phyloP scores from a whole-genome alignment of 2,113 vertebrate species.

The Fregata magnificens region DNA sequence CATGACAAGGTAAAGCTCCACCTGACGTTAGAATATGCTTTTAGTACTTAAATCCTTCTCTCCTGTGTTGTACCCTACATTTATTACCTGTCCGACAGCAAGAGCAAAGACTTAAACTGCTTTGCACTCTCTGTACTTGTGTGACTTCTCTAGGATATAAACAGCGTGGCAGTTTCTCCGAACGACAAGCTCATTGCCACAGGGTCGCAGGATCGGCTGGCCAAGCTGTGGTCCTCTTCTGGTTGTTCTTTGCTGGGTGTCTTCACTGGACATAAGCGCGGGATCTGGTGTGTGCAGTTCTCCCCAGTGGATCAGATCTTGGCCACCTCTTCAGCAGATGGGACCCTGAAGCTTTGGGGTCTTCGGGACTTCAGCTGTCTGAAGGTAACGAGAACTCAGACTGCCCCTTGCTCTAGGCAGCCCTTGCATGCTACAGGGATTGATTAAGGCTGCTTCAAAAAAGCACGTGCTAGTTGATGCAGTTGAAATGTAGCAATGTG shows the following conservation, averaged over 20 bases:
- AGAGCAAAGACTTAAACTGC: not conserved
- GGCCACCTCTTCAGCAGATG: constrained; percentile 90
- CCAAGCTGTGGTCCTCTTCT: constrained; percentile 88
- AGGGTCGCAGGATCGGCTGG: constrained; percentile 91
- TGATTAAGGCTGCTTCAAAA: not conserved
- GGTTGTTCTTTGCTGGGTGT: constrained; percentile 82
- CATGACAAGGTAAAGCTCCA: constrained; percentile 83
- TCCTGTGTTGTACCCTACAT: fast-evolving
- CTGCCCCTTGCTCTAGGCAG: not conserved
- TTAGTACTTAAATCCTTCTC: too few species aligned
- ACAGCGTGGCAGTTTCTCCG: constrained; percentile 90
- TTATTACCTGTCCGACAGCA: not conserved
- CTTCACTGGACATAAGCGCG: constrained; percentile 88
- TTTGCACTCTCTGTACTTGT: not conserved
- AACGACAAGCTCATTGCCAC: constrained; percentile 94
- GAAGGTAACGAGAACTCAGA: constrained; percentile 75
- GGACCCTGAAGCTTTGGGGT: constrained; percentile 89
- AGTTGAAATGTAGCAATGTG: not conserved
- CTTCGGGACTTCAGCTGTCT: constrained; percentile 93
- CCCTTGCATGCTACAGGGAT: fast-evolving
- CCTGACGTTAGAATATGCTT: fast-evolving
- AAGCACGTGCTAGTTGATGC: not conserved
- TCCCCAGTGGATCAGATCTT: constrained; percentile 92
- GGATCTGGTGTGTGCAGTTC: constrained; percentile 93
- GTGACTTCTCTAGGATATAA: constrained; percentile 82